Conservation (phyloP, 1,140 invertebrate genomes). For the Drosophila santomea region DNA sequence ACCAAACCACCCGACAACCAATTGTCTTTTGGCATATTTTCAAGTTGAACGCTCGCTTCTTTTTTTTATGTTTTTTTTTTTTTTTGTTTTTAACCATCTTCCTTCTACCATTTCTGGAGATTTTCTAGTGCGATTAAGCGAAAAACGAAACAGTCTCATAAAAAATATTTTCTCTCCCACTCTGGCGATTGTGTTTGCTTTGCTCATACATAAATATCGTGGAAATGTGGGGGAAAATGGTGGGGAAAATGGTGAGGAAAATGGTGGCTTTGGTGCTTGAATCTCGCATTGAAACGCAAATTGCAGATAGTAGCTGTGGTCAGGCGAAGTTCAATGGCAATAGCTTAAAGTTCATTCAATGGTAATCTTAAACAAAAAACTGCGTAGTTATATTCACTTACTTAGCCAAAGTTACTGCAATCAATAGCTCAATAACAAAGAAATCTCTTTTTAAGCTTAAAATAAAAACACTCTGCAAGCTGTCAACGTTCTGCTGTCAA, state of each 20-base stretch:
- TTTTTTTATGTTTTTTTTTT: slow-evolving; percentile 30
- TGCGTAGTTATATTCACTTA: too few relatives aligned
- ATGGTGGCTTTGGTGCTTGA: slow-evolving; percentile 64
- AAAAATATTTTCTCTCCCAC: slow-evolving; percentile 57
- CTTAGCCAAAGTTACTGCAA: not conserved
- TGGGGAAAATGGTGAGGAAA: slow-evolving; percentile 19
- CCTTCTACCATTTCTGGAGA: slow-evolving; percentile 58
- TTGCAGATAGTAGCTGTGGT: slow-evolving; percentile 21
- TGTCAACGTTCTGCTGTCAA: slow-evolving; percentile 45
- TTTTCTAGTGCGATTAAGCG: slow-evolving; percentile 80
- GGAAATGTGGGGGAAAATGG: slow-evolving; percentile 20
- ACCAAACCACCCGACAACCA: slow-evolving; percentile 67
- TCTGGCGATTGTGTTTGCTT: slow-evolving; percentile 22
- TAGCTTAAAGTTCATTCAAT: too few relatives aligned
- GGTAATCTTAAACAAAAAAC: too few relatives aligned
- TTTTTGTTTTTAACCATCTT: slow-evolving; percentile 22
- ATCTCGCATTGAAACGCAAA: slow-evolving; percentile 38
- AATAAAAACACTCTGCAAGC: slow-evolving; percentile 9
- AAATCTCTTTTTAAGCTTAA: slow-evolving; percentile 1
- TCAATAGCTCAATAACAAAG: not conserved
- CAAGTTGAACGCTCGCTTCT: slow-evolving; percentile 77
- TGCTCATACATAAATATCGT: slow-evolving; percentile 43
- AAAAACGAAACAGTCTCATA: slow-evolving; percentile 79
- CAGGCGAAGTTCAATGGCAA: slow-evolving; percentile 49
- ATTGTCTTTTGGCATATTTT: slow-evolving; percentile 83